Conservation (phyloP, 2,888 invertebrate species). For the Strigamia maritima region DNA sequence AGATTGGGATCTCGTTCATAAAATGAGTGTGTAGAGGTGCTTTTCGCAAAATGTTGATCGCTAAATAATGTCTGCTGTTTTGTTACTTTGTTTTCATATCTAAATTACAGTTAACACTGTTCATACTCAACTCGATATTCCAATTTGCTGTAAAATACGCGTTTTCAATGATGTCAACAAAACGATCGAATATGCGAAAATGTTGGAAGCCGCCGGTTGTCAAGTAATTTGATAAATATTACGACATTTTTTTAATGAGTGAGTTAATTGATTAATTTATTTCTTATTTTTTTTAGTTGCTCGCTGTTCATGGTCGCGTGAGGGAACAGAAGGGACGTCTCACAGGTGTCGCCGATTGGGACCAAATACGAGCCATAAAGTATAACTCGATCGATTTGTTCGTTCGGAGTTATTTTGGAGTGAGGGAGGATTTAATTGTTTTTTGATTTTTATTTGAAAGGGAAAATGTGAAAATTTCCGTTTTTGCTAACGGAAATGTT, state of each 20-base stretch:
- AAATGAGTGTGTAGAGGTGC: slow-evolving; percentile 65
- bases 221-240: slow-evolving; percentile 50
- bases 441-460: slow-evolving; percentile 54
- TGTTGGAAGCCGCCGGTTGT: slow-evolving; percentile 91
- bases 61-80: neutral
- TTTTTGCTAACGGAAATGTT: slow-evolving; percentile 97
- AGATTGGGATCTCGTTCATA: slow-evolving; percentile 80
- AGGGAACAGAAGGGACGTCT: slow-evolving; percentile 93
- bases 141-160: slow-evolving; percentile 95
- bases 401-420: too few species aligned
- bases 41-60: neutral
- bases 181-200: slow-evolving; percentile 86
- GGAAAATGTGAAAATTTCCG: slow-evolving; percentile 80
- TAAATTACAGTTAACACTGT: slow-evolving; percentile 49
- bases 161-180: slow-evolving; percentile 79
- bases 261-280: neutral
- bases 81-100: neutral
- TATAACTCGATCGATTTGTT: slow-evolving; percentile 52
- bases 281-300: slow-evolving; percentile 57
- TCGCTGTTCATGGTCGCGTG: slow-evolving; percentile 94
- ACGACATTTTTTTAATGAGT: too few species aligned
- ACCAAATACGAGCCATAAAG: slow-evolving; percentile 85
- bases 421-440: neutral
- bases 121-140: slow-evolving; percentile 67
- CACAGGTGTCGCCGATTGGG: slow-evolving; percentile 93